A percentile compares a stretch with the other conserved stretches of the same genome.
Conservation (phyloP, 2,113 vertebrate species). For the Spea multiplicata region DNA sequence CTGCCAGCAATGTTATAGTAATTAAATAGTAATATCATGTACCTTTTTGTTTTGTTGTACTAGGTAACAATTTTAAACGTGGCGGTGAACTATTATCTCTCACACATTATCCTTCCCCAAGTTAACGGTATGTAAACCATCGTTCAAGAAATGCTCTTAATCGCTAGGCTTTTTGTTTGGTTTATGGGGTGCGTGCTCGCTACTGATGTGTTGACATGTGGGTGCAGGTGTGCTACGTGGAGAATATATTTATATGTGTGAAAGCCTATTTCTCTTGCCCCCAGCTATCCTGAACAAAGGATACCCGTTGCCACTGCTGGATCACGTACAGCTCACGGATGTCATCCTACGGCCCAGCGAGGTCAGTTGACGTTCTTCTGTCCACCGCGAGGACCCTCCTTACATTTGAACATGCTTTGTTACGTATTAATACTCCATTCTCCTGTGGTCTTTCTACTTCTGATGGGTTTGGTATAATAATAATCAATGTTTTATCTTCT, state of each 20-base stretch:
- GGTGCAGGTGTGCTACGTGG: too few relatives aligned
- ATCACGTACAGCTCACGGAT: conserved; percentile 56
- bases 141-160: background rate
- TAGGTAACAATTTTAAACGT: conserved; percentile 59
- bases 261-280: too few relatives aligned
- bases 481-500: background rate
- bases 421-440: too few relatives aligned
- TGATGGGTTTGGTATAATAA: background rate
- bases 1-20: too few relatives aligned
- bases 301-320: conserved; percentile 58
- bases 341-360: conserved; percentile 54
- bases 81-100: conserved; percentile 54
- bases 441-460: background rate
- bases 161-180: background rate
- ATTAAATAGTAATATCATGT: too few relatives aligned
- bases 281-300: conserved; percentile 42
- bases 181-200: too few relatives aligned
- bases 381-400: too few relatives aligned
- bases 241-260: too few relatives aligned
- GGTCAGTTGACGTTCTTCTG: conserved; percentile 54
- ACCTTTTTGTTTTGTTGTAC: fast-evolving
- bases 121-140: conserved; percentile 60
- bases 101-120: conserved; percentile 40
- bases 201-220: too few relatives aligned
- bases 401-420: too few relatives aligned